phyloP scores from a whole-genome alignment of 2,113 vertebrate species.

The Dasypus novemcinctus region DNA sequence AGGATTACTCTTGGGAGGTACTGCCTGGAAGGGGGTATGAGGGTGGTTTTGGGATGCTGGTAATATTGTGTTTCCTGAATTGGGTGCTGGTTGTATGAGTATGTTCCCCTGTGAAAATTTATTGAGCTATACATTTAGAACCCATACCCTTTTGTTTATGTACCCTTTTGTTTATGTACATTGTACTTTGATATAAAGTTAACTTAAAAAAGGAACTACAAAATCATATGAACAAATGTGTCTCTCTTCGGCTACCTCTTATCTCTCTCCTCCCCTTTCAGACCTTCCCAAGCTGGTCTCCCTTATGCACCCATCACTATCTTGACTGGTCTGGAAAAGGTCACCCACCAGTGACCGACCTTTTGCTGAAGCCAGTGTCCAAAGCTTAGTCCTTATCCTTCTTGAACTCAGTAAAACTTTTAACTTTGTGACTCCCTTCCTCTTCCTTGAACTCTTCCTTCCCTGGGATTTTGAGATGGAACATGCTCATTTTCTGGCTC shows the following conservation, averaged over 20 bases:
- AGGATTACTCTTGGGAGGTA: background rate
- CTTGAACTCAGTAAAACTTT: slow-evolving; percentile 38
- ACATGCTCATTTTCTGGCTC: background rate
- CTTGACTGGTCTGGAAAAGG: background rate
- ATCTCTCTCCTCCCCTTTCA: background rate
- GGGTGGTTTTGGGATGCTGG: background rate
- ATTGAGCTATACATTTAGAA: background rate
- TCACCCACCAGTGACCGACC: slow-evolving; percentile 18
- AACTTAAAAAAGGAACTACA: slow-evolving; percentile 14
- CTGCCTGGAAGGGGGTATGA: background rate
- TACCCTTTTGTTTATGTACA: background rate
- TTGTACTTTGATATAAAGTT: slow-evolving; percentile 38
- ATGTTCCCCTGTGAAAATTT: slow-evolving; percentile 25
- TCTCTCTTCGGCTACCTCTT: background rate
- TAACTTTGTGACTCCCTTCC: slow-evolving; percentile 4
- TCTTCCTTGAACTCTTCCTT: slow-evolving; percentile 45
- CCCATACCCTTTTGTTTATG: background rate
- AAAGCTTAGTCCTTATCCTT: slow-evolving; percentile 7
- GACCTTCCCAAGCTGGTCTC: background rate
- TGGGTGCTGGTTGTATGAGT: background rate
- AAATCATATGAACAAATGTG: background rate
- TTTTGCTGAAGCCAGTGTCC: background rate
- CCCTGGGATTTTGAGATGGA: slow-evolving; percentile 38
- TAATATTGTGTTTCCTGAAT: slow-evolving; percentile 21
- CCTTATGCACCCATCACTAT: background rate